These are phyloP conservation scores for Picus viridis DNA, from an alignment of 2,797 vertebrate genomes.

Conservation along the genomic window DNA sequence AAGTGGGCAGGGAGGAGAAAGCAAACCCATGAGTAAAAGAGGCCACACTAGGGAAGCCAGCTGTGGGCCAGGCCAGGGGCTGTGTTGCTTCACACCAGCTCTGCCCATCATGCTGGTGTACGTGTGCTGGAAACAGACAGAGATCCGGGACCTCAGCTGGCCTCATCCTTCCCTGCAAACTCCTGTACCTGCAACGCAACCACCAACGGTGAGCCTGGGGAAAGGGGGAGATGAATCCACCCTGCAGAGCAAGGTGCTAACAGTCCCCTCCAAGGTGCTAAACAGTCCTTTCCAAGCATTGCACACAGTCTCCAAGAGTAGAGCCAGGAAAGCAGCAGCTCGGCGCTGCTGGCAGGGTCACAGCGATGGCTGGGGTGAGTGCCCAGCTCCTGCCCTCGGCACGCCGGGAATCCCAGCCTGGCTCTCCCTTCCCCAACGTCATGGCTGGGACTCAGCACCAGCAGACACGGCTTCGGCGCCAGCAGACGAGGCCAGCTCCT, in stretches of 20 bases:
- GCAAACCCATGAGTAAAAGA: background rate
- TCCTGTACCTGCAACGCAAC: background rate
- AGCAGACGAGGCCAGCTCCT: background rate
- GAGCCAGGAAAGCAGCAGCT: conserved; percentile 59
- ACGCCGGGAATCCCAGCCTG: conserved; percentile 55
- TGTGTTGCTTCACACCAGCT: background rate
- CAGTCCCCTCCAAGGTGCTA: conserved; percentile 42
- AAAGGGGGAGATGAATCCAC: background rate
- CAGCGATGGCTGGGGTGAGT: background rate
- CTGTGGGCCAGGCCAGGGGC: background rate
- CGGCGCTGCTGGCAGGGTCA: conserved; percentile 35
- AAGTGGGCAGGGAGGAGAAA: background rate
- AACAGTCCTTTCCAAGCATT: conserved; percentile 43
- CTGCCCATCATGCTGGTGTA: background rate
- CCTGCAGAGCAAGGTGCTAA: background rate
- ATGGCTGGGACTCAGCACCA: conserved; percentile 25
- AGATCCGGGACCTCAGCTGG: background rate
- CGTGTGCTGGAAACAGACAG: background rate
- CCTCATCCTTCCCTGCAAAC: background rate
- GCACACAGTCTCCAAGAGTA: conserved; percentile 19
- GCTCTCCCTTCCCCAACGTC: conserved; percentile 43
- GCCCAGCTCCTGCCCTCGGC: conserved; percentile 52
- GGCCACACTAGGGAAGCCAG: background rate
- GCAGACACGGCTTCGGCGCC: background rate
- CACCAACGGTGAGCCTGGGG: background rate